Conservation (phyloP, 2,113 vertebrate genomes). For the Girardinichthys multiradiatus region DNA sequence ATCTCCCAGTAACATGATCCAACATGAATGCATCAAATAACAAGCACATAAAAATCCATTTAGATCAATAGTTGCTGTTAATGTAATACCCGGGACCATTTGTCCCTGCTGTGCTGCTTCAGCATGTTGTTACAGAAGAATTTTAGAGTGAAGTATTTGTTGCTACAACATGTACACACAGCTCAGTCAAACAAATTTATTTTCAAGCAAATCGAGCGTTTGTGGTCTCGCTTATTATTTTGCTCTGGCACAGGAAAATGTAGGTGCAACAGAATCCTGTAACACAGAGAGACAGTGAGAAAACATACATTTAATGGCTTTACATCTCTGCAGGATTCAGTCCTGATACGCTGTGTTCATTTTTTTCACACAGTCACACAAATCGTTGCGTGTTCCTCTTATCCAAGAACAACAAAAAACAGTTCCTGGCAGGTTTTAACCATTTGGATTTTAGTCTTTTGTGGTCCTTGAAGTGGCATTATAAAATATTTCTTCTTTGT, state of each 20-base stretch:
- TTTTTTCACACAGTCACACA: background rate
- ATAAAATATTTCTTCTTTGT: slow-evolving; percentile 3
- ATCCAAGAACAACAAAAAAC: slow-evolving; percentile 8
- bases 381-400: slow-evolving; percentile 14
- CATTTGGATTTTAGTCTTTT: background rate
- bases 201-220: slow-evolving; percentile 31
- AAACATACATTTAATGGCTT: slow-evolving; percentile 70
- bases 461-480: background rate
- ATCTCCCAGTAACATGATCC: slow-evolving; percentile 6
- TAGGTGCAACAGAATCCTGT: slow-evolving; percentile 44
- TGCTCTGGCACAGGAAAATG: slow-evolving; percentile 63
- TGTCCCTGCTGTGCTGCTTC: background rate
- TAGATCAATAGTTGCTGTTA: background rate
- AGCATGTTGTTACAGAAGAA: background rate
- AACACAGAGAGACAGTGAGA: slow-evolving; percentile 36
- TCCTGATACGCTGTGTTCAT: slow-evolving; percentile 36
- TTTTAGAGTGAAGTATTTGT: slow-evolving; percentile 23
- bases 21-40: background rate
- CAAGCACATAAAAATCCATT: background rate
- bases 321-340: slow-evolving; percentile 43
- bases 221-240: slow-evolving; percentile 47
- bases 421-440: slow-evolving; percentile 14
- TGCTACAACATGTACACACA: slow-evolving; percentile 13
- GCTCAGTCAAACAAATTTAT: slow-evolving; percentile 23
- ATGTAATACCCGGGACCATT: background rate